Percentiles rank a stretch among this genome's conserved stretches.
These are phyloP conservation scores for Maccullochella peelii DNA, from an alignment of 2,113 vertebrate species.

Conservation along the genomic window DNA sequence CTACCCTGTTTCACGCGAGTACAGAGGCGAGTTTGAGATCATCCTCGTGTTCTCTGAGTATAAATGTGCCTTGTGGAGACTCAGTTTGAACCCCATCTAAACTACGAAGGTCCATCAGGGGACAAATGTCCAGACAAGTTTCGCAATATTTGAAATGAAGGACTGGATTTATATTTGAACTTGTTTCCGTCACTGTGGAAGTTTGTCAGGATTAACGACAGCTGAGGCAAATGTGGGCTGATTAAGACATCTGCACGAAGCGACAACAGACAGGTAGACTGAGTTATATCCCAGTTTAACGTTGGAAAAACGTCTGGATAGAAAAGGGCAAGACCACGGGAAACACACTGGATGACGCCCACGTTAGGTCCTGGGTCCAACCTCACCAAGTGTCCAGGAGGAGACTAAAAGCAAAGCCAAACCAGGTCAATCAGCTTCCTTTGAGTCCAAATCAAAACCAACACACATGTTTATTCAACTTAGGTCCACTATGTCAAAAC, in stretches of 20 bases:
- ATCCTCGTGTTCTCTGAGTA: background rate
- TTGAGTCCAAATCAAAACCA: slow-evolving; percentile 8
- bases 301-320: background rate
- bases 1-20: background rate
- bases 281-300: background rate
- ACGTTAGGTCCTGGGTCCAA: background rate
- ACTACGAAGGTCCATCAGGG: background rate
- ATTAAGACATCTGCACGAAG: background rate
- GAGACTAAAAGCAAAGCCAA: background rate
- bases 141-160: background rate
- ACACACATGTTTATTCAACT: background rate
- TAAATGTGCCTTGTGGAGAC: background rate
- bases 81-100: background rate
- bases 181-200: background rate
- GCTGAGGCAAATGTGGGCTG: background rate
- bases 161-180: background rate
- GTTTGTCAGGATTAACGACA: background rate
- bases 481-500: background rate
- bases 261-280: background rate
- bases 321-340: background rate
- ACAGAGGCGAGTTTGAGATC: background rate
- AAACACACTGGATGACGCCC: background rate
- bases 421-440: background rate
- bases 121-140: background rate
- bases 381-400: background rate